Evolutionary conservation across 53 echinoderm and acorn worm species (phyloP).

Genomic region (Patiria pectinifera): DNA sequence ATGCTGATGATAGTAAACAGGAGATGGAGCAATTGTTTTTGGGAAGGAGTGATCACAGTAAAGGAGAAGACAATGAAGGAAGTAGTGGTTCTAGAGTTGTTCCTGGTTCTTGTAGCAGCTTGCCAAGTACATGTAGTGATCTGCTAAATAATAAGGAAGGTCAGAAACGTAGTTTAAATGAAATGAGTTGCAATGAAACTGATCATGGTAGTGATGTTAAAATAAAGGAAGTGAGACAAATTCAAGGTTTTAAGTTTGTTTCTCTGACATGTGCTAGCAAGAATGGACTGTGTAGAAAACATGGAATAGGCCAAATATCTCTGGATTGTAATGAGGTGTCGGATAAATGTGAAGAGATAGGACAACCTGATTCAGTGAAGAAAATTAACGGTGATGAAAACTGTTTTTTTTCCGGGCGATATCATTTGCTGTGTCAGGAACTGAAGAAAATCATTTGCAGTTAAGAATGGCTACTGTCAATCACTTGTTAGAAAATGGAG

Average conservation of each 20-base stretch:
- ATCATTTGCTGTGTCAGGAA: not conserved
- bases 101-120: not conserved
- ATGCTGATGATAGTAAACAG: not conserved
- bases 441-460: too few species aligned
- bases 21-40: too few species aligned
- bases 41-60: not conserved
- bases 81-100: not conserved
- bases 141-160: not conserved
- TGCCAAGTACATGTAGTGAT: not conserved
- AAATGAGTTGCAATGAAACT: not conserved
- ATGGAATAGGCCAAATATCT: not conserved
- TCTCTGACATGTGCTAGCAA: not conserved
- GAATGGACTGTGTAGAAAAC: not conserved
- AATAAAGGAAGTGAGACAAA: not conserved
- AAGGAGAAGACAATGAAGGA: not conserved
- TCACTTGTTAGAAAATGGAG: too few species aligned
- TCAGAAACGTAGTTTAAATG: not conserved
- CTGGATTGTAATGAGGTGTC: not conserved
- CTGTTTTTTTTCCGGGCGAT: not conserved
- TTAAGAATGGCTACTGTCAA: too few species aligned
- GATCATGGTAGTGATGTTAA: not conserved
- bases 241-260: not conserved
- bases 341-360: not conserved
- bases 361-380: not conserved
- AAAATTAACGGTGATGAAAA: conserved; percentile 4